Conservation (phyloP, 2,113 vertebrate genomes). For the Nansenia antarctica region DNA sequence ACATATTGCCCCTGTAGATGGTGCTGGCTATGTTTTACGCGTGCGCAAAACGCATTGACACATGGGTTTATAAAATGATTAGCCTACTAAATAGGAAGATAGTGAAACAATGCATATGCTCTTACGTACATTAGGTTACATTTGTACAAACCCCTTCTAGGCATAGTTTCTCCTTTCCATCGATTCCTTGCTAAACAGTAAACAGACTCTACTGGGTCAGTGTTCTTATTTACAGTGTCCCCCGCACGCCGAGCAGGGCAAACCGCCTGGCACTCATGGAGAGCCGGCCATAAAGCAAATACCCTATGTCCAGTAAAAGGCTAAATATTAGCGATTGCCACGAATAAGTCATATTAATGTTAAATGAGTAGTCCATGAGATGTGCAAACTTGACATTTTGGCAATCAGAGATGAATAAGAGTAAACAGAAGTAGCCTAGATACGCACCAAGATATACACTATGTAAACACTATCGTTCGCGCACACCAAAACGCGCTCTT, state of each 20-base stretch:
- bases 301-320: background rate
- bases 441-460: no score
- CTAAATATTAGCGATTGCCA: background rate
- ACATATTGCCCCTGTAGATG: background rate
- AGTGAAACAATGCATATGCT: background rate
- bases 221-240: background rate
- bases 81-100: background rate
- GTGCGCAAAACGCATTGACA: slow-evolving; percentile 4
- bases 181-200: background rate
- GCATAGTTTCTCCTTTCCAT: background rate
- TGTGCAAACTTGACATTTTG: background rate
- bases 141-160: background rate
- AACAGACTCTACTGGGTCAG: background rate
- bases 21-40: slow-evolving; percentile 8
- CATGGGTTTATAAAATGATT: background rate
- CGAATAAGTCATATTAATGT: background rate
- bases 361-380: background rate
- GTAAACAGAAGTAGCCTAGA: background rate
- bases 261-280: background rate
- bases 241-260: background rate
- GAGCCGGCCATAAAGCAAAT: slow-evolving; percentile 31
- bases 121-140: background rate
- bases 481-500: background rate
- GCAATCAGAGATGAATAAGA: background rate
- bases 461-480: no score